Base-by-base conservation (phyloP, 2,113 vertebrate genomes). In the Mus pahari region DNA sequence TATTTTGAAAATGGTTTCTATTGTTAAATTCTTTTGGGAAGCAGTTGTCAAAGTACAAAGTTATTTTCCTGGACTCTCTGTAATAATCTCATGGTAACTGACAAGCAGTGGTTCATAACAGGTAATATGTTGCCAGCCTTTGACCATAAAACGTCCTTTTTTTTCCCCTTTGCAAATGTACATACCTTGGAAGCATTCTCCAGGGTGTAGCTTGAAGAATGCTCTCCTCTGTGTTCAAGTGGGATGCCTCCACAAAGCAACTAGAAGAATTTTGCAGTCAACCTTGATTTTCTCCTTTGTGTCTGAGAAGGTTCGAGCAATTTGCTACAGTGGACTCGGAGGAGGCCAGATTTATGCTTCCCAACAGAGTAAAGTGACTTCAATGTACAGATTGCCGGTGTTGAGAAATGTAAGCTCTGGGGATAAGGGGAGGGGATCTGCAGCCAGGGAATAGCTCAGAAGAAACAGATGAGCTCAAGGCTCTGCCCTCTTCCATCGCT, bases 401-500 rank as follows among this genome's bases (percentile, higher is more conserved):
- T 31, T 92, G 95, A 97, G 96, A 91, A 88, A 96, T 94, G 79
- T 93, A 84, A 77, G 78, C 93, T 94, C 92, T 71, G 75, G 79
- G 83, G 95, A 96, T 78, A 62, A 64, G 16, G 48, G 70, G 95
- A 68, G 73, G 75, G 39, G 58, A 77, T 48, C n/a, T 36, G 48
- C 31, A 39, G n/a, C 86, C 55, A 42, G 90, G 89, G 75, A 88
- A 70, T 74, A 62, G 79, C 77, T 94, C 75, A 73, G 42, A 42
- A 93, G 90, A 50, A 93, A 91, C 82, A 77, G 78, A 91, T 79
- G 90, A 75, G 92, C 60, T 0, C 45, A 22, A 5, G 4, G 45
- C 64, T 92, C 73, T 83, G 62, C 17, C 11, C 26, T 78, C 50
- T 78, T 89, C 62, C n/a, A 71, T 86, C 50, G n/a, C n/a, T 45